Conservation (phyloP, 2,888 invertebrate genomes). For the Taenaris catops region DNA sequence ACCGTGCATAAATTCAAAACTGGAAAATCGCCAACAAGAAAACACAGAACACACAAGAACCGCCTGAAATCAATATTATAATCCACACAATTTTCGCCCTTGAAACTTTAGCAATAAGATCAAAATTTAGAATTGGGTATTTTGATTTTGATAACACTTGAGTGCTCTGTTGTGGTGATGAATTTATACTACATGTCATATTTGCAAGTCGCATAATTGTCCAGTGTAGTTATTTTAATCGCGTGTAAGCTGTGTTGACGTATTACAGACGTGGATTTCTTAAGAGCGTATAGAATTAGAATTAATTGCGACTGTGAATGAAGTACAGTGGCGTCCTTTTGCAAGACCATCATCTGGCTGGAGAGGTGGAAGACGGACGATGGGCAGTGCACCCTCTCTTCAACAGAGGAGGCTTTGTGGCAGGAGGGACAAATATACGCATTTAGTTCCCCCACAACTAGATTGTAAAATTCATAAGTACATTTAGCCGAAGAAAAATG, state of each 20-base stretch:
- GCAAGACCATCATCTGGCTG: too few species aligned
- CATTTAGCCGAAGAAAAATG: too few species aligned
- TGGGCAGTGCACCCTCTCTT: too few species aligned
- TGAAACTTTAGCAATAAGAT: background rate
- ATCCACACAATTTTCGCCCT: background rate
- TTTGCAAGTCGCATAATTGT: conserved; percentile 4
- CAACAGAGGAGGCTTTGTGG: too few species aligned
- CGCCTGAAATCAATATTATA: background rate
- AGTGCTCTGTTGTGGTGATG: background rate
- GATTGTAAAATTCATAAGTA: too few species aligned
- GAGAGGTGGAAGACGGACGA: too few species aligned
- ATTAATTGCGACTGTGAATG: too few species aligned
- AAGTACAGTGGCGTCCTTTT: too few species aligned
- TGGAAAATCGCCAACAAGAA: conserved; percentile 35
- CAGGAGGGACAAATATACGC: too few species aligned
- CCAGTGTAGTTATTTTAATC: conserved; percentile 4
- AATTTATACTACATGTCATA: conserved; percentile 2
- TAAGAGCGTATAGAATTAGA: background rate
- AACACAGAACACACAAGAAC: conserved; percentile 12
- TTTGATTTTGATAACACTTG: background rate
- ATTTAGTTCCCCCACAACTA: too few species aligned
- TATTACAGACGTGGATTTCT: conserved; percentile 4
- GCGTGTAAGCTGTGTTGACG: conserved; percentile 12
- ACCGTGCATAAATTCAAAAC: conserved; percentile 40
- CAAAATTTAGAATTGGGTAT: background rate